Base-by-base conservation (phyloP, 2,888 invertebrate genomes). In the Cephus spinipes region DNA sequence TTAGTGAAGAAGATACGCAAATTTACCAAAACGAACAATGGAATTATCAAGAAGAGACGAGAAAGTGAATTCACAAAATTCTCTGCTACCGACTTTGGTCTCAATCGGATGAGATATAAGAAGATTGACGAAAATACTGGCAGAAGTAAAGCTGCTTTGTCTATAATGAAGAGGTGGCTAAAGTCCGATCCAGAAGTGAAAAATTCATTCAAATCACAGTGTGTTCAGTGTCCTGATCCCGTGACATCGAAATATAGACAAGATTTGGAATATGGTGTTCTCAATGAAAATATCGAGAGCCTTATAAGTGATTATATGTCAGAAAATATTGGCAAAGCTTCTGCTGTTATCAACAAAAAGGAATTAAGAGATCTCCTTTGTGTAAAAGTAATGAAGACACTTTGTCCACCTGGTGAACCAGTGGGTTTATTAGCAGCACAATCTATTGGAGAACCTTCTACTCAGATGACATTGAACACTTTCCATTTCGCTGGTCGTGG, bases 401-500 rank as follows among this genome's bases (percentile, higher is more conserved):
- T 97, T 87, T 96, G 95, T 33, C 94, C 95, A 35, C 98, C 99
- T 0, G 99, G 99, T 0, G 99, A 99, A 92, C 96, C 99, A 0
- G 99, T 99, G 1, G 99, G 99, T 4, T 92, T 99, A 32, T 92
- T 99, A 74, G 99, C 99, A 23, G 99, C 99, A 1, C 99, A 99
- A 93, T 98, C 98, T 0, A 96, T 99, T 81, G 99, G 99, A 79
- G 99, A 99, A 92, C 99, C 99, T 0, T 99, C 99, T 2, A 99
- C 99, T 79, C 99, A 99, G 94, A 99, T 99, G 99, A 99, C 99
- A 87, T 92, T 99, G 90, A 99, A 99, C 92, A 99, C 99, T 69
- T 99, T 99, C 92, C 99, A 99, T 91, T 99, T 99, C 92, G 99
- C 99, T 87, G 99, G 99, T 89, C 95, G 99, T 92, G 99, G 99